Base-by-base conservation (phyloP, 2,888 invertebrate genomes). In the Idaea aversata region DNA sequence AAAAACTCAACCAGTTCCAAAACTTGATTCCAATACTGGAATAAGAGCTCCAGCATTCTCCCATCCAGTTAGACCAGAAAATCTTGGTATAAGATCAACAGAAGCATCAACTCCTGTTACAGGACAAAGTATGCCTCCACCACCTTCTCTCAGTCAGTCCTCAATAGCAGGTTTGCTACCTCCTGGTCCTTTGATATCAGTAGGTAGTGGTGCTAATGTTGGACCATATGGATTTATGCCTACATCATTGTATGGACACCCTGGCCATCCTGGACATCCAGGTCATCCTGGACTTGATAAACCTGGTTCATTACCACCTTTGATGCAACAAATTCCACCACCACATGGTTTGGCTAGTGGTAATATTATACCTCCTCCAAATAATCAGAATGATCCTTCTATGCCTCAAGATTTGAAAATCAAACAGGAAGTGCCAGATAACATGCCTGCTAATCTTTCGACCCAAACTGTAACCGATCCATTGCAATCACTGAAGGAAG, bases 401-500 rank as follows among this genome's bases (percentile, higher is more conserved):
- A 91, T 93, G 88, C 92, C 93, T 47, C 93, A 93, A 73, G 93
- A 93, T 75, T 81, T 93, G 65, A 93, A 93, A 82, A 93, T 93
- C 38, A 93, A 93, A 75, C 90, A 93, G 88, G 88, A 95, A 91
- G 79, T 94, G 77, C 91, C 94, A 70, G 93, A 93, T 70, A 89
- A 83, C 72, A 84, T 92, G 77, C 90, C 94, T 67, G 91, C 92
- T 63, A 93, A 93, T 77, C 78, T 93, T 59, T 93, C 93, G 59
- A 93, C 94, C 61, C 94, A 93, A 69, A 87, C 89, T 66, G 89
- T 91, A 64, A 86, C 94, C 35, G 96, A 97, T 90, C 97, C 97
- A 4, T 82, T 97, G 71, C 96, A 97, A 79, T 96, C 96, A 73
- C 88, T 97, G 7, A 96, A 96, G 81, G 96, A 96, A 84, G 96